These are phyloP conservation scores for Rhyacophila brunnea DNA, from an alignment of 1,140 invertebrate species.

Conservation along the genomic window DNA sequence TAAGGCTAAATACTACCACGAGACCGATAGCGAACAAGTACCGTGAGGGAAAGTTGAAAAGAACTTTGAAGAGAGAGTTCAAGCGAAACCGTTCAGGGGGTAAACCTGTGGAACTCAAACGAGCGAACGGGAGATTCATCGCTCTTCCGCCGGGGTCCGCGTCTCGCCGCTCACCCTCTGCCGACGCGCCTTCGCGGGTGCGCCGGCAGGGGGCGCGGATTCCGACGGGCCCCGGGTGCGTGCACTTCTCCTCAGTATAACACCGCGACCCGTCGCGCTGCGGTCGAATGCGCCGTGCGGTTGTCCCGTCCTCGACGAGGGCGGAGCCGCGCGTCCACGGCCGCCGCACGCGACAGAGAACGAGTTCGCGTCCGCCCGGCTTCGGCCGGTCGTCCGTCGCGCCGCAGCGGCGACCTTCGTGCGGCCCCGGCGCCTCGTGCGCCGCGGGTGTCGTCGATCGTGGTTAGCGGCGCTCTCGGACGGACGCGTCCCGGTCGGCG, in stretches of 20 bases:
- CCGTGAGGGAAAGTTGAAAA: too few relatives aligned
- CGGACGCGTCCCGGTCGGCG: constrained; percentile 50
- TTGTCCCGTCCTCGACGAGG: constrained; percentile 22
- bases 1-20: too few relatives aligned
- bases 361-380: too few relatives aligned
- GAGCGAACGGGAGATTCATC: too few relatives aligned
- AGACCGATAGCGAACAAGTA: too few relatives aligned
- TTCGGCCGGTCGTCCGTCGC: too few relatives aligned
- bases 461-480: constrained; percentile 45
- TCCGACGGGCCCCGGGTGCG: constrained; percentile 42
- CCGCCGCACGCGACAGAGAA: constrained; percentile 13
- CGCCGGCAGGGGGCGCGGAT: constrained; percentile 39
- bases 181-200: too few relatives aligned
- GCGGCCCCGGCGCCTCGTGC: constrained; percentile 41
- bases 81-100: too few relatives aligned
- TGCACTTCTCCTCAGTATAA: constrained; percentile 55
- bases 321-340: constrained; percentile 17
- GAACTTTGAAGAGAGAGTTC: too few relatives aligned
- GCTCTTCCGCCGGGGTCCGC: too few relatives aligned
- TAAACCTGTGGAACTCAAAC: too few relatives aligned
- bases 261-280: constrained; percentile 55
- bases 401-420: constrained; percentile 40
- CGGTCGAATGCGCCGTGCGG: constrained; percentile 37
- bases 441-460: constrained; percentile 39
- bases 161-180: too few relatives aligned